Percentiles rank a stretch among this genome's conserved stretches.
Conservation (phyloP, 2,113 vertebrate genomes). For the Sminthopsis crassicaudata region DNA sequence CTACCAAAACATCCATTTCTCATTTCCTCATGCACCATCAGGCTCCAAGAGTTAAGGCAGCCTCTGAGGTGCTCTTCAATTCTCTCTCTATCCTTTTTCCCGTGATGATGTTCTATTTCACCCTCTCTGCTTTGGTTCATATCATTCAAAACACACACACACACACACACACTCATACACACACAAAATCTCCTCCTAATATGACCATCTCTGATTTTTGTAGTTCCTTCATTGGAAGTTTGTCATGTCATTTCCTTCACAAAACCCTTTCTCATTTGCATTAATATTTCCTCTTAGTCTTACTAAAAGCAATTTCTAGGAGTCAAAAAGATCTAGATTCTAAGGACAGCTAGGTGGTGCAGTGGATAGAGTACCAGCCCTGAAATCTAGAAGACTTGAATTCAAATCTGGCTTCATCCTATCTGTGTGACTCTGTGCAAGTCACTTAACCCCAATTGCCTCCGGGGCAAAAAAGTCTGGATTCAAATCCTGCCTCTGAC, state of each 20-base stretch:
- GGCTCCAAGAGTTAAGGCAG: not conserved
- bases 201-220: not conserved
- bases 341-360: no score
- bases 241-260: not conserved
- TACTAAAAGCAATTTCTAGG: not conserved
- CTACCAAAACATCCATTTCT: not conserved
- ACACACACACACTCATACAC: not conserved
- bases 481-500: not conserved
- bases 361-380: no score
- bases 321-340: not conserved
- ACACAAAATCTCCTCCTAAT: not conserved
- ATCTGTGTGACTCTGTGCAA: no score
- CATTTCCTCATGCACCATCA: not conserved
- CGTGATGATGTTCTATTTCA: not conserved
- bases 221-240: not conserved
- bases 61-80: not conserved
- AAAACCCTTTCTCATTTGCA: not conserved
- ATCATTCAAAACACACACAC: not conserved
- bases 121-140: not conserved
- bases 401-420: no score
- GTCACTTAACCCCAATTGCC: no score
- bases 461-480: no score
- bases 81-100: not conserved
- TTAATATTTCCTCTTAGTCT: not conserved
- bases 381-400: no score